Evolutionary conservation across 2,113 vertebrate species (phyloP), one percentile per base, ranked within the genome.

Genomic region (Typhlomys cinereus): DNA sequence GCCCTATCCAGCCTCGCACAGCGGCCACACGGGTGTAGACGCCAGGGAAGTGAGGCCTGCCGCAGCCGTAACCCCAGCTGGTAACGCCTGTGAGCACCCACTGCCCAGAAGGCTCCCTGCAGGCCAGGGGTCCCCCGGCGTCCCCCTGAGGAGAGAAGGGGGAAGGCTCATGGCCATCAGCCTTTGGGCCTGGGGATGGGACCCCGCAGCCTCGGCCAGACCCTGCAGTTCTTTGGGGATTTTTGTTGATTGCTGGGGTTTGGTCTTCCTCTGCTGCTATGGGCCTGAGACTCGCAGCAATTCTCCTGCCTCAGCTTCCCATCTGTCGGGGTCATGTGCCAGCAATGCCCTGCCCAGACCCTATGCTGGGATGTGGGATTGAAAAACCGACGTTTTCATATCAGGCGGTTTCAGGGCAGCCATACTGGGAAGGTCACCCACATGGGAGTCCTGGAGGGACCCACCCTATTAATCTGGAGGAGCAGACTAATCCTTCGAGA

Each of bases 41-140:
- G 1, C 99, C 99, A 0, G 99, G 99, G 93, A 98, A 99, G 95
- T 98, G 98, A 1, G 97, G 98, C 91, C 99, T 98, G 9, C 98
- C 99, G 5, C 99, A 99, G 94, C 99, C 99, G 0, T 99, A 98
- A 90, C 99, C 99, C 99, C 99, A 99, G 97, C 99, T 99, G 39
- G 99, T 99, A 97, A 99, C 98, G 94, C 99, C 99, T 6, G 99
- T 99, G 20, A 99, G 97, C 96, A 99, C 99, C 99, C 99, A 99
- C 46, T 97, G 98, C 62, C 99, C 99, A 1, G 98, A 98, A 39
- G 95, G 92, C 93, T 99, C 98, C 83, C 97, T 98, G 87, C 99
- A 99, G n/a, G 98, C 98, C 96, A 99, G 94, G 0, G 99, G 99
- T 2, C 99, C 99, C 0, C 99, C 99, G 0, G 99, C 99, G 25